A percentile compares a stretch with the other conserved stretches of the same genome.
These are phyloP conservation scores for Apodemia duryi DNA, from an alignment of 2,888 invertebrate species.

Conservation along the genomic window DNA sequence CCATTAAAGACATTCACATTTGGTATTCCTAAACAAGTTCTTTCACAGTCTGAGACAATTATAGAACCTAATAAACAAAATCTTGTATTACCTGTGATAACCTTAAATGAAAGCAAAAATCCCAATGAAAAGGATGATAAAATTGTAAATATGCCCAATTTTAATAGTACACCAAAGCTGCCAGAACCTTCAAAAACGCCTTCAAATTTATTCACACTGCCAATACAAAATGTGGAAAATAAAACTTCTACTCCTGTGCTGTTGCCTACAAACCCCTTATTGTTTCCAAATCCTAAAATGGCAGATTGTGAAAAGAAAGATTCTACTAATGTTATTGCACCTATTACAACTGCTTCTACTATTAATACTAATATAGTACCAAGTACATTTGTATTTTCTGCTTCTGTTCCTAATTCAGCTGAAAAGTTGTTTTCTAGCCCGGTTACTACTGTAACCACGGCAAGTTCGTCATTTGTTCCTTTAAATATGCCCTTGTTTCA, in stretches of 20 bases:
- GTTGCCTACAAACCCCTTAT: not conserved
- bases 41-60: constrained; percentile 21
- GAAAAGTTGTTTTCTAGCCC: constrained; percentile 36
- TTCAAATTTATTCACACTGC: constrained; percentile 11
- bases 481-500: constrained; percentile 38
- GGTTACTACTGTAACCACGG: constrained; percentile 26
- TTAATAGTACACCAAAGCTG: not conserved
- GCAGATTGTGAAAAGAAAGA: not conserved
- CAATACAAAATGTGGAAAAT: constrained; percentile 18
- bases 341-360: constrained; percentile 24
- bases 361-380: constrained; percentile 29
- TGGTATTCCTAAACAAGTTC: constrained; percentile 46
- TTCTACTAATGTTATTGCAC: not conserved
- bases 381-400: constrained; percentile 38
- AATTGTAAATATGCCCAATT: not conserved
- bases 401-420: constrained; percentile 27
- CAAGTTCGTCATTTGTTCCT: constrained; percentile 33
- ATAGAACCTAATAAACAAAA: constrained; percentile 27
- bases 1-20: constrained; percentile 48
- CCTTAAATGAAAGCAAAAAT: not conserved
- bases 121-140: not conserved
- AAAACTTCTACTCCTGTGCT: constrained; percentile 1
- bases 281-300: not conserved
- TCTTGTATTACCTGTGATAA: not conserved
- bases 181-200: not conserved